Evolutionary conservation across 2,113 vertebrate genomes (phyloP).

Genomic region (Actenoides hombroni): DNA sequence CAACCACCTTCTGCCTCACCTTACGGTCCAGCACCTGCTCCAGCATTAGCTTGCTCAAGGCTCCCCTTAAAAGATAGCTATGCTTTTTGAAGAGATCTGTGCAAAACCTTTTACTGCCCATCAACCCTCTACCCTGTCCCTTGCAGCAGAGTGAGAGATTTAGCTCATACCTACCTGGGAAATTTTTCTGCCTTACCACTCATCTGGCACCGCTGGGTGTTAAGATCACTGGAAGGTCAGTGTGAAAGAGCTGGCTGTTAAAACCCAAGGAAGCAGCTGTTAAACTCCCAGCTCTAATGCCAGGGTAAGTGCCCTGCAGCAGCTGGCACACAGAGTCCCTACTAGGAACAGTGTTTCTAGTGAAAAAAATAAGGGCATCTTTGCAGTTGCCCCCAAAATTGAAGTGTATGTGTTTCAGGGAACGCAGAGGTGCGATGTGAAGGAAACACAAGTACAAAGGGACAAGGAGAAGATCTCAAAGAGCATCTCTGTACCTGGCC

Average conservation of each 20-base stretch:
- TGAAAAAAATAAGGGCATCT: fast-evolving
- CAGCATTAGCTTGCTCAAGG: not conserved
- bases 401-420: not conserved
- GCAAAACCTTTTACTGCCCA: not conserved
- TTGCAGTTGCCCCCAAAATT: not conserved
- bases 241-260: not conserved
- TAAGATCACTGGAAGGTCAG: not conserved
- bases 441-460: not conserved
- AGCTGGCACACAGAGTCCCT: not conserved
- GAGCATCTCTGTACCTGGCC: fast-evolving
- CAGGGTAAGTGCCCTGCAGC: not conserved
- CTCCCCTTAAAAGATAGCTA: too few species aligned
- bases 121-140: too few species aligned
- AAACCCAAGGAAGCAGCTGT: not conserved
- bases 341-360: not conserved
- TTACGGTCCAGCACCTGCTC: not conserved
- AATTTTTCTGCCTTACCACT: not conserved
- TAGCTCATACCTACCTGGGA: not conserved
- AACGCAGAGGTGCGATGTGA: fast-evolving
- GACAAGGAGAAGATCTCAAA: not conserved
- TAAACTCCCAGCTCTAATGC: too few species aligned
- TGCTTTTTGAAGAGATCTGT: not conserved
- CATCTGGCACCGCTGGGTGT: not conserved
- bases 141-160: not conserved
- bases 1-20: not conserved